phyloP scores from a whole-genome alignment of 2,888 invertebrate genomes.

The Autographa pulchrina region DNA sequence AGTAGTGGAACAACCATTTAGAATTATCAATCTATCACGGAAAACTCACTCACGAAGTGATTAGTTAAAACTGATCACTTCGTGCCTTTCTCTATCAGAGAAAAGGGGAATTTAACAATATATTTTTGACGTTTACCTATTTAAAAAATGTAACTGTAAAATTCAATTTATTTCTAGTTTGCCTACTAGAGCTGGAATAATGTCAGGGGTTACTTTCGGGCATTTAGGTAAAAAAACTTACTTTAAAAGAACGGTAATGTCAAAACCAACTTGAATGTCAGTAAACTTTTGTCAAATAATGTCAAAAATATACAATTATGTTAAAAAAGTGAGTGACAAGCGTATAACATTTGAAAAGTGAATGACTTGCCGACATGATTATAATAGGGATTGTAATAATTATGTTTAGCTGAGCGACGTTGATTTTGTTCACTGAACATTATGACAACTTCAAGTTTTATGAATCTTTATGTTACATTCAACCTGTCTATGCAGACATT shows the following conservation, averaged over 20 bases:
- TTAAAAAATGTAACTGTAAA: too few relatives aligned
- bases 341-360: slow-evolving; percentile 70
- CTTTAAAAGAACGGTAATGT: not conserved
- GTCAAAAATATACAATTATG: slow-evolving; percentile 65
- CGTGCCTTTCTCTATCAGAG: too few relatives aligned
- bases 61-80: too few relatives aligned
- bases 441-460: slow-evolving; percentile 24
- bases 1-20: too few relatives aligned
- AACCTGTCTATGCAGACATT: slow-evolving; percentile 11
- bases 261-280: slow-evolving; percentile 25
- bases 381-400: slow-evolving; percentile 66
- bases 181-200: not conserved
- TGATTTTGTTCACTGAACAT: slow-evolving; percentile 44
- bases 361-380: slow-evolving; percentile 63
- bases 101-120: too few relatives aligned
- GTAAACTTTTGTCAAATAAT: slow-evolving; percentile 54
- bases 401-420: slow-evolving; percentile 58
- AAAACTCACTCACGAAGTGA: too few relatives aligned
- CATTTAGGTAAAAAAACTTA: not conserved
- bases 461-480: slow-evolving; percentile 14
- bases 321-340: slow-evolving; percentile 74
- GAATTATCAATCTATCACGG: too few relatives aligned
- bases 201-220: not conserved
- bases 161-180: too few relatives aligned
- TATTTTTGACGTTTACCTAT: too few relatives aligned